These are phyloP conservation scores for Felis catus DNA, from an alignment of 2,113 vertebrate species.

Conservation along the genomic window DNA sequence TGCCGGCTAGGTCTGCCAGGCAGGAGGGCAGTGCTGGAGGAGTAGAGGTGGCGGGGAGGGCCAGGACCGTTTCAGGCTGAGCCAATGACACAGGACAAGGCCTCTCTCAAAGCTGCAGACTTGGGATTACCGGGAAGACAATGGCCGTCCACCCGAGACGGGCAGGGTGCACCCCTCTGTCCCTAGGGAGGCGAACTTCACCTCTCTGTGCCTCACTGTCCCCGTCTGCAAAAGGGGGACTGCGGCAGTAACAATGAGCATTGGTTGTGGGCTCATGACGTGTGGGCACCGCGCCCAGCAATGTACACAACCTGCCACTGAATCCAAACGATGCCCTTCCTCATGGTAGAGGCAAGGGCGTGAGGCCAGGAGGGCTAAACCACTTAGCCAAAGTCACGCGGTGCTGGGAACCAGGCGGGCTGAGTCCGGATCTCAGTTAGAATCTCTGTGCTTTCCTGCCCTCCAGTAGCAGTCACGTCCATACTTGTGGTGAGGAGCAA, in stretches of 20 bases:
- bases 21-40: too few relatives aligned
- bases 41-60: not conserved
- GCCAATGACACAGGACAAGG: accelerated
- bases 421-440: accelerated
- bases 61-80: not conserved
- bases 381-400: not conserved
- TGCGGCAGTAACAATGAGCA: accelerated
- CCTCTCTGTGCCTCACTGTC: not conserved
- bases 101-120: not conserved
- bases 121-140: accelerated
- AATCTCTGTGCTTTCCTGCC: not conserved
- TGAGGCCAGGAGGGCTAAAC: not conserved
- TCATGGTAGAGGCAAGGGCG: accelerated
- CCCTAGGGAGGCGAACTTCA: not conserved
- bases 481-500: accelerated
- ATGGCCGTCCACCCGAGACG: accelerated
- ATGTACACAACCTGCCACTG: accelerated
- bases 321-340: not conserved
- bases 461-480: not conserved
- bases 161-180: accelerated
- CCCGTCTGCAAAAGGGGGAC: not conserved
- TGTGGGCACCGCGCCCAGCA: accelerated
- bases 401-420: not conserved
- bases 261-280: accelerated
- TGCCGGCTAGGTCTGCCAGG: not conserved